These are phyloP conservation scores for Embiotoca jacksoni DNA, from an alignment of 2,113 vertebrate species.

Conservation along the genomic window DNA sequence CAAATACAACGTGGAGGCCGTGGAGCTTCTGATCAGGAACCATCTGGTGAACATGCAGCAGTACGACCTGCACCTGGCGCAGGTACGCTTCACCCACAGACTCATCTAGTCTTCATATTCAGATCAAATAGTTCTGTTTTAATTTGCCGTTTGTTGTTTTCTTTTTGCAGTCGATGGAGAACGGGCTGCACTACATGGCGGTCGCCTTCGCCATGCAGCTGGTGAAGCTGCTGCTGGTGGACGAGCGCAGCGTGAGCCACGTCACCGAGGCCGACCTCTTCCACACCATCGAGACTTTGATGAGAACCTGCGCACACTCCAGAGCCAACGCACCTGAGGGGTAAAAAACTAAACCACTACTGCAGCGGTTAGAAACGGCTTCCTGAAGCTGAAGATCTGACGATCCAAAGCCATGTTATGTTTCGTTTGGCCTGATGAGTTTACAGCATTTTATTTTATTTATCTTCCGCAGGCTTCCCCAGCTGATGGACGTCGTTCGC, in stretches of 20 bases:
- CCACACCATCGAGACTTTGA: slow-evolving; percentile 98
- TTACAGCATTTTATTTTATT: background rate
- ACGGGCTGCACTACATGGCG: slow-evolving; percentile 99
- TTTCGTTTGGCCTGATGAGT: too few relatives aligned
- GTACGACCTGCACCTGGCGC: slow-evolving; percentile 97
- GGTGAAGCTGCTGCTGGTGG: slow-evolving; percentile 96
- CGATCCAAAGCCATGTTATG: too few relatives aligned
- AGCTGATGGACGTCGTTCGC: slow-evolving; percentile 98
- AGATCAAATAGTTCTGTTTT: too few relatives aligned
- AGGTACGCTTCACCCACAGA: slow-evolving; percentile 83
- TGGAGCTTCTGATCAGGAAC: slow-evolving; percentile 96
- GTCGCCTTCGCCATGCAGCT: slow-evolving; percentile 99
- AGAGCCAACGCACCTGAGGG: slow-evolving; percentile 98
- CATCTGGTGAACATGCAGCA: slow-evolving; percentile 99
- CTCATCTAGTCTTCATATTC: background rate
- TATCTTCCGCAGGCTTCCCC: slow-evolving; percentile 88
- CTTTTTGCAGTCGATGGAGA: slow-evolving; percentile 94
- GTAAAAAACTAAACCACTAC: slow-evolving; percentile 79
- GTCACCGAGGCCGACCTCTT: slow-evolving; percentile 98
- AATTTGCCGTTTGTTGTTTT: background rate
- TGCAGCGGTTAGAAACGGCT: too few relatives aligned
- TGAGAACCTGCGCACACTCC: slow-evolving; percentile 99
- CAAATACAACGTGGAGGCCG: slow-evolving; percentile 98
- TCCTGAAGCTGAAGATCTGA: too few relatives aligned
- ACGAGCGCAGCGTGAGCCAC: slow-evolving; percentile 95